phyloP scores from a whole-genome alignment of 2,888 invertebrate genomes.

The Melanargia galathea region DNA sequence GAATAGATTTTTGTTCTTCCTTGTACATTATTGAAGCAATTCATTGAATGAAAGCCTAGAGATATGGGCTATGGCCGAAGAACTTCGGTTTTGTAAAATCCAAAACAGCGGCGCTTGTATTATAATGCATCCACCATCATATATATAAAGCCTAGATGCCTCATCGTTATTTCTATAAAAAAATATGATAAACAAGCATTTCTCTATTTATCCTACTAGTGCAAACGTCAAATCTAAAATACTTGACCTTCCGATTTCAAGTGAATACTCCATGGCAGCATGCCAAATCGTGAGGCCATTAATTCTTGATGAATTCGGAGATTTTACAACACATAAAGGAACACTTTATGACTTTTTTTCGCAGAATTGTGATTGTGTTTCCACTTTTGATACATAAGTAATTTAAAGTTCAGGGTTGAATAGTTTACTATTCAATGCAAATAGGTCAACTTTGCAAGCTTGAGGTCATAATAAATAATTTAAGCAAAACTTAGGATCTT shows the following conservation, averaged over 20 bases:
- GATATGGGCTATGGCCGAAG: neutral
- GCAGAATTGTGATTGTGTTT: no score
- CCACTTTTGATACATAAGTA: no score
- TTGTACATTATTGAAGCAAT: no score
- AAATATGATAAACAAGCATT: neutral
- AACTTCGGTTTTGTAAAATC: neutral
- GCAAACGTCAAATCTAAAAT: conserved; percentile 33
- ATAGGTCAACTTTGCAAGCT: no score
- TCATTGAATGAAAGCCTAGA: no score
- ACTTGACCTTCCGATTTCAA: conserved; percentile 45
- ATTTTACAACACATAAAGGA: conserved; percentile 3
- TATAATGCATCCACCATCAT: neutral
- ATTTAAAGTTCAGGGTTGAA: no score
- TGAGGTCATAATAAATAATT: no score
- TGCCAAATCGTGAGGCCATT: conserved; percentile 45
- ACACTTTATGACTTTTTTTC: neutral
- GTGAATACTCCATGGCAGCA: conserved; percentile 49
- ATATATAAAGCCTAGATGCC: neutral
- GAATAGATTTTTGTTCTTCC: no score
- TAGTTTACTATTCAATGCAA: no score
- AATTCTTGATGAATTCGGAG: conserved; percentile 32
- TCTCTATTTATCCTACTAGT: neutral
- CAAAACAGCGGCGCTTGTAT: neutral
- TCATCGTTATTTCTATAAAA: neutral
- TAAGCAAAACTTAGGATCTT: no score